These are phyloP conservation scores for Lumbricus terrestris DNA, from an alignment of 2,888 invertebrate genomes.

Conservation along the genomic window DNA sequence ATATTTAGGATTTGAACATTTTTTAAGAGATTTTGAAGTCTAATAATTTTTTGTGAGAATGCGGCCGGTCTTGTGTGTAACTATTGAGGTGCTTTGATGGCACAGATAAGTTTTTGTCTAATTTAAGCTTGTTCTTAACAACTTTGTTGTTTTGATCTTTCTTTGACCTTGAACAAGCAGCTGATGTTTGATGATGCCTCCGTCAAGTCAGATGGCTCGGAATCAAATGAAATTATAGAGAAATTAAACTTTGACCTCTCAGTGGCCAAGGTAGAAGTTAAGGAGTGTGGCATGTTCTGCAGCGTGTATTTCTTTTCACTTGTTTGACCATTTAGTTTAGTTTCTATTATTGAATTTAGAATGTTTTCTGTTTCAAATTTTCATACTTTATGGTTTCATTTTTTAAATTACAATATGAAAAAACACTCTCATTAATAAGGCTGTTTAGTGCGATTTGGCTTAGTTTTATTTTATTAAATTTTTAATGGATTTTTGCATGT, in stretches of 20 bases:
- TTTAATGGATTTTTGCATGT: no score
- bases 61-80: background rate
- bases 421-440: background rate
- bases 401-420: background rate
- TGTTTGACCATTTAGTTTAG: background rate
- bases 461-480: no score
- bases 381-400: background rate
- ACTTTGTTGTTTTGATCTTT: background rate
- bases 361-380: background rate
- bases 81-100: background rate
- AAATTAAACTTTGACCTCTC: constrained; percentile 15
- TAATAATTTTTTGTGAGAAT: background rate
- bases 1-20: background rate
- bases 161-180: background rate
- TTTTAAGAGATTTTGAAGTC: background rate
- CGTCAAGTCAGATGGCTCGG: background rate
- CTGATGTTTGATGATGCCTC: constrained; percentile 14
- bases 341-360: background rate
- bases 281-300: background rate
- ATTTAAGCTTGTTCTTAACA: background rate
- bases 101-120: background rate
- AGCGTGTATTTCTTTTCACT: background rate
- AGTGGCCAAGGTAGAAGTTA: constrained; percentile 6
- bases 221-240: constrained; percentile 13
- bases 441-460: no score